phyloP scores from a whole-genome alignment of 2,888 invertebrate genomes.

The Acanthopleura granulata region DNA sequence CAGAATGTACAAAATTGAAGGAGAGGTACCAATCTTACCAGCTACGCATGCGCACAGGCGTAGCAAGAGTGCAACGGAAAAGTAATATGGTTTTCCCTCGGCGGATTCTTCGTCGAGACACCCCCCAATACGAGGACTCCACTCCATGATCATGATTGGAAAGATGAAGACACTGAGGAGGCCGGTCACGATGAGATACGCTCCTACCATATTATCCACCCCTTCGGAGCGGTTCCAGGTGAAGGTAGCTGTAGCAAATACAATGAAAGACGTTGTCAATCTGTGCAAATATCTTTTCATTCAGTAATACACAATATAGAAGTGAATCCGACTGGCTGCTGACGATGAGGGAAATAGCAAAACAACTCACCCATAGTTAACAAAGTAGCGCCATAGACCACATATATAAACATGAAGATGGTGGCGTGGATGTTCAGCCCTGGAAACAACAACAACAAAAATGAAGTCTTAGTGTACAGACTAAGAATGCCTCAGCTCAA shows the following conservation, averaged over 20 bases:
- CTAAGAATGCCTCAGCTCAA: no score
- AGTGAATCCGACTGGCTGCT: no score
- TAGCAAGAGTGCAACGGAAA: constrained; percentile 28
- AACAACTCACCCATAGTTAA: not conserved
- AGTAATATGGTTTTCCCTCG: constrained; percentile 26
- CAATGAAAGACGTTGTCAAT: not conserved
- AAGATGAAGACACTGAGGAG: constrained; percentile 42
- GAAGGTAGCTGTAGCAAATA: constrained; percentile 3
- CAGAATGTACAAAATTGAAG: no score
- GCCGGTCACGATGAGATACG: constrained; percentile 36
- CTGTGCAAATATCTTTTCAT: no score
- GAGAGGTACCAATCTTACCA: not conserved
- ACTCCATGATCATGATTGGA: constrained; percentile 40
- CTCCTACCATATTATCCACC: constrained; percentile 28
- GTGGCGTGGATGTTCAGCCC: constrained; percentile 16
- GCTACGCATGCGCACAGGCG: not conserved
- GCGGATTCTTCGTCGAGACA: constrained; percentile 33
- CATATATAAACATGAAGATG: constrained; percentile 15
- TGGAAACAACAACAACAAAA: no score
- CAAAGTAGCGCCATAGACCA: constrained; percentile 11
- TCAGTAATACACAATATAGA: no score
- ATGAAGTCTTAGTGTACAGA: no score
- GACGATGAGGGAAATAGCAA: no score
- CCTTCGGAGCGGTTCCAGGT: not conserved
- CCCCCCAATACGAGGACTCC: constrained; percentile 40